Base-by-base conservation (phyloP, 2,888 invertebrate genomes). In the Drosophila setosimentum region DNA sequence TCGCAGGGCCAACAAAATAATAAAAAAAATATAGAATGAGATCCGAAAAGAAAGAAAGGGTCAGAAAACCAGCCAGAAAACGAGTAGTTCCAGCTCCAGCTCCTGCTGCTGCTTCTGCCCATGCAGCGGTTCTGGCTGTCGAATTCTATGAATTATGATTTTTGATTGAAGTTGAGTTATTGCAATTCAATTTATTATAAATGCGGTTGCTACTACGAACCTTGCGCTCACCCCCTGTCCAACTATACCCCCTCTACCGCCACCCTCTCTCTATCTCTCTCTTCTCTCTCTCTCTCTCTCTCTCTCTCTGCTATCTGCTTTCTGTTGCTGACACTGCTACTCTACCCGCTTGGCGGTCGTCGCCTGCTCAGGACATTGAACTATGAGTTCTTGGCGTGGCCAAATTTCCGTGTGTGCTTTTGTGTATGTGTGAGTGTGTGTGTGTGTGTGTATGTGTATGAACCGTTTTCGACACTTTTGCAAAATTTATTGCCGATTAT, bases 121-220 rank as follows among this genome's bases (percentile, higher is more conserved):
- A 67, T 54, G 63, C 70, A 58, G 60, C 76, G 78, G 68, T 82
- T 77, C 77, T 70, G 80, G 64, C 86, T 91, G 91, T 91, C 91
- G 83, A 83, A 83, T 82, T 81, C 68, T 74, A 91, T 92, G 91
- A 92, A 89, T 92, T 92, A 92, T 92, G 93, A 92, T 92, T 92
- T 92, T 92, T 92, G 92, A 92, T 92, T 92, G 92, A 92, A 92
- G 90, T 91, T 92, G 90, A 92, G 86, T 92, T 92, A 92, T 92
- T 90, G 87, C 91, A 78, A 90, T 83, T 85, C 85, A 89, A 89
- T 91, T 91, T 91, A 92, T 91, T 89, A 91, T 90, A 90, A 92
- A 89, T 91, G 83, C 82, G 88, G 88, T 89, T 89, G 79, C 82
- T 63, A 66, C 51, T 68, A 27, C 82, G 69, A 71, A 65, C 87